Base-by-base conservation (phyloP, 2,113 vertebrate genomes). In the Ardeotis arabs region DNA sequence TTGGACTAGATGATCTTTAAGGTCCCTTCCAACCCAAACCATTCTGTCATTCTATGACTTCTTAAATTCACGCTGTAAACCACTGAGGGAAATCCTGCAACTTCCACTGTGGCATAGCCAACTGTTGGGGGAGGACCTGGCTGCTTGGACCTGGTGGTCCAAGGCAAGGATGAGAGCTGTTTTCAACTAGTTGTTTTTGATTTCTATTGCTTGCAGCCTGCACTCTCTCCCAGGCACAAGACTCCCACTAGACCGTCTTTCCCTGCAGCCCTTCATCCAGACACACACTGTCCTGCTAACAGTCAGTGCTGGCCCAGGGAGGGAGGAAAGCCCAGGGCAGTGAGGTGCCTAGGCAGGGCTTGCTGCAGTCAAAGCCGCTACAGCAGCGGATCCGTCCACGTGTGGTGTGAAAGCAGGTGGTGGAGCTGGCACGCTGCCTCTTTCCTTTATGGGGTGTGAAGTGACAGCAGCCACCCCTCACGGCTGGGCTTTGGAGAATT, bases 141-240 rank as follows among this genome's bases (percentile, higher is more conserved):
- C 39, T 0, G 0, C 3, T 1, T 14, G 33, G 55, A 62, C 28
- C 49, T 41, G 4, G 8, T 49, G 45, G 27, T 68, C 45, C 12
- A 60, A 68, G 39, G 28, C 33, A 47, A 62, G 47, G 33, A 29
- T n/a, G 62, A 39, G 14, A 60, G 37, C 45, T 45, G 66, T 27
- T 24, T 72, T 66, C 81, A 85, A 33, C 28, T 39, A 4, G 1
- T 45, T 5, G 12, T 73, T 67, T 76, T 35, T 55, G 2, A 44
- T 55, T 74, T 49, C 68, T 55, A 1, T 31, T 13, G 4, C 47
- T 55, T 55, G 29, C 47, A 75, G 39, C 18, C 35, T 84, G 56
- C 17, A 18, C 56, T 22, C 6, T 53, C 7, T 55, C 13, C 33
- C 41, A n/a, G 55, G 62, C 22, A 24, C 0, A 1, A 83, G 72